Base-by-base conservation (phyloP, 1,140 invertebrate species). In the Ostrea edulis region DNA sequence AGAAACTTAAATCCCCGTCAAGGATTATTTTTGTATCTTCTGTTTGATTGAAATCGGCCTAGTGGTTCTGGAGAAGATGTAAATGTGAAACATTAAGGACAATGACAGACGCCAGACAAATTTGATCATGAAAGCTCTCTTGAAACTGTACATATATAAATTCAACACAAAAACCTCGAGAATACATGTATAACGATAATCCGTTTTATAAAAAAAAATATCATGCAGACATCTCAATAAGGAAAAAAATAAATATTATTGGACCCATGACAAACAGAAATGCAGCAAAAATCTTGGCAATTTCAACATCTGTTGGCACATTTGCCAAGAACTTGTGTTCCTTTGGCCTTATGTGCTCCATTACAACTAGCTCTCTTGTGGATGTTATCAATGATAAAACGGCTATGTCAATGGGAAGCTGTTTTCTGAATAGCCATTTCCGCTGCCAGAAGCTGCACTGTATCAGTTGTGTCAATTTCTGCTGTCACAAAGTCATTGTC, bases 401-500 rank as follows among this genome's bases (percentile, higher is more conserved):
- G 9, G 12, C 5, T 77, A 25, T 8, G 7, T 77, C 68, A 77
- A 77, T 25, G 68, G 14, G 68, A 77, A 11, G 25, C 68, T 35
- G 68, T 77, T 35, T 77, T 77, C 29, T 77, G 86, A 51, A 87
- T 87, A n/a, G 29, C 86, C 65, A 35, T 84, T 35, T 89, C 86
- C 22, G 86, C 52, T 58, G 89, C 71, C 44, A 89, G 35, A 8
- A 87, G 65, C 22, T 86, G 84, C 35, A 84, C 83, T 11, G 89
- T 89, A 62, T 89, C 89, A 20, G 25, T 53, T 9, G 83, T 54
- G 11, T 65, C 29, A 65, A 52, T 90, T 25, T 93, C 92, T n/a
- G 93, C 91, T 62, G 90, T 91, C 9, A 93, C 92, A 91, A 94
- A 94, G 88, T 94, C 93, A 91, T 92, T 93, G 86, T 95, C 94